Base-by-base conservation (phyloP, 2,888 invertebrate genomes). In the Liopterus haemorrhoidalis region DNA sequence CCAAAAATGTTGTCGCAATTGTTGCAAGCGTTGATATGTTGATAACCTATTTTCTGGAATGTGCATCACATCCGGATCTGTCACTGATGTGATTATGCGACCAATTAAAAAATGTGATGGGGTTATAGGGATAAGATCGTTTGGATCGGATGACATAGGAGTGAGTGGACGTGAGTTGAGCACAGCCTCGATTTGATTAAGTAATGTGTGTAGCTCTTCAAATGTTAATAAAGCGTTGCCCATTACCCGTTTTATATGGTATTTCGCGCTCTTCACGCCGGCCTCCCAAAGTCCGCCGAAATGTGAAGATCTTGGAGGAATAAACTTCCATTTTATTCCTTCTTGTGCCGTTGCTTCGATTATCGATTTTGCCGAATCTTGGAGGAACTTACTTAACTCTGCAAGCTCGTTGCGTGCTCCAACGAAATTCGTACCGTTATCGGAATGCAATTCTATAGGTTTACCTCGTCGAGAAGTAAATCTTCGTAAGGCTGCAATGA, bases 21-120 rank as follows among this genome's bases (percentile, higher is more conserved):
- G 22, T 35, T 32, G 30, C 2, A 41, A 8, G 2, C 19, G 14
- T 14, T 41, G 24, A 24, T 25, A 41, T n/a, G 27, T 21, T 18
- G 41, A 33, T 2, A 41, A 21, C 5, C 35, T 22, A 14, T 33
- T 24, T 2, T 24, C 32, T 27, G 9, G n/a, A 4, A 27, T 1
- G 1, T 35, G 4, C 4, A 5, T 9, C 5, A 25, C 4, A 6
- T 25, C 6, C 5, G 33, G 42, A 6, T 42, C 42, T 3, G 30
- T 19, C 9, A 28, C 9, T 4, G 35, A 45, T 0, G 50, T 49
- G 16, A 60, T 56, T 2, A 56, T 47, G 5, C 55, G 3, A 4
- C 59, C 60, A 30, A 60, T 56, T 2, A 64, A 41, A 30, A 63
- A 60, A 49, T 61, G 61, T 1, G 56, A 59, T 18, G 60, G 61